A percentile compares a stretch with the other conserved stretches of the same genome.
phyloP scores from a whole-genome alignment of 2,888 invertebrate genomes.

The Chrysotoxum bicinctum region DNA sequence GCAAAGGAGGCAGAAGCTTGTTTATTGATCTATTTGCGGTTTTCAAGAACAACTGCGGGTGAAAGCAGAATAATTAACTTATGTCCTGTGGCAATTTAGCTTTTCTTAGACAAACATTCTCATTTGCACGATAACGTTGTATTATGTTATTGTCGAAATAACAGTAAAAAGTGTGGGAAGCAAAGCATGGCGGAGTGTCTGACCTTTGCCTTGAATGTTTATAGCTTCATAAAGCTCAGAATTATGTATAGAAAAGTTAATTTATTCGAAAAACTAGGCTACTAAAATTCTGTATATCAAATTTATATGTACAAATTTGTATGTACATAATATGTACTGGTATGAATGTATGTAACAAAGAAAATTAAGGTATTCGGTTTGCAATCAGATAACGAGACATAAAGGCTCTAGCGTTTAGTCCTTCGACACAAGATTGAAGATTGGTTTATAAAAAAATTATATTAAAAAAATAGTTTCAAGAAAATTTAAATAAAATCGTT shows the following conservation, averaged over 20 bases:
- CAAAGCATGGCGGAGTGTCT: not conserved
- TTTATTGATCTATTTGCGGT: slow-evolving; percentile 65
- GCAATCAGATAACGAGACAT: too few species aligned
- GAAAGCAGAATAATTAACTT: slow-evolving; percentile 68
- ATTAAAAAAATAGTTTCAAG: too few species aligned
- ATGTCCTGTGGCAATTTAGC: slow-evolving; percentile 56
- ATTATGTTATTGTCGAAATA: not conserved
- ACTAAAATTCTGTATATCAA: not conserved
- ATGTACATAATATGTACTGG: too few species aligned
- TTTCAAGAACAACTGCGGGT: slow-evolving; percentile 57
- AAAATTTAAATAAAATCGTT: too few species aligned
- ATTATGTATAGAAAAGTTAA: too few species aligned
- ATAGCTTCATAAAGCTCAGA: too few species aligned
- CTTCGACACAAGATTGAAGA: too few species aligned
- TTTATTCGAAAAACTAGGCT: not conserved
- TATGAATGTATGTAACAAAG: too few species aligned
- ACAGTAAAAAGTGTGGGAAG: not conserved
- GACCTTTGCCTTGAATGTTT: slow-evolving; percentile 43
- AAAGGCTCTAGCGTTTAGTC: too few species aligned
- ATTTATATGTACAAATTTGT: too few species aligned
- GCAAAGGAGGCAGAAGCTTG: slow-evolving; percentile 1
- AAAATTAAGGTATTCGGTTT: too few species aligned
- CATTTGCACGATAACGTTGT: not conserved
- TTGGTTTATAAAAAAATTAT: too few species aligned
- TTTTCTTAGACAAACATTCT: slow-evolving; percentile 54